These are phyloP conservation scores for Drosophila kepulauana DNA, from an alignment of 1,140 invertebrate genomes.

Conservation along the genomic window DNA sequence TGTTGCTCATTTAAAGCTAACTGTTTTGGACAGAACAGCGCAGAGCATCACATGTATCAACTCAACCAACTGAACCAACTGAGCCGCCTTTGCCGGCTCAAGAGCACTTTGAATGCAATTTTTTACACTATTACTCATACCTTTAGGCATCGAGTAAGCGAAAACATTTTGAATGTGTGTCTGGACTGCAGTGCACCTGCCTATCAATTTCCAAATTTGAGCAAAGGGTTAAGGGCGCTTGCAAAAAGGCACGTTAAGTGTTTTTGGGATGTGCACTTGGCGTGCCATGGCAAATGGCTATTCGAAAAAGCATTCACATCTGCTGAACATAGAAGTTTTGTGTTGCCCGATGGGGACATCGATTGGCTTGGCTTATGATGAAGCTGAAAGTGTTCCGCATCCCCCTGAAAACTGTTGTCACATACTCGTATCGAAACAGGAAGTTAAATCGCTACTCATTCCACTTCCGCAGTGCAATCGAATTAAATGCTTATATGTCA, in stretches of 20 bases:
- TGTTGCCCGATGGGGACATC: background rate
- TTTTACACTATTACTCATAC: constrained; percentile 50
- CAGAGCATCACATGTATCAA: background rate
- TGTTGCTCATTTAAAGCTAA: constrained; percentile 60
- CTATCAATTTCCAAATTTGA: constrained; percentile 56
- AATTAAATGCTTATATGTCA: background rate
- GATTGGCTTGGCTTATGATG: constrained; percentile 7
- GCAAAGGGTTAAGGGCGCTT: background rate
- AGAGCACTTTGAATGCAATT: constrained; percentile 62
- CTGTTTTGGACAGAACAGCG: constrained; percentile 2
- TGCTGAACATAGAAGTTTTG: background rate
- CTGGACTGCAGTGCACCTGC: constrained; percentile 29
- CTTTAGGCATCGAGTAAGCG: constrained; percentile 54
- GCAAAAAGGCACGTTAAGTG: constrained; percentile 10
- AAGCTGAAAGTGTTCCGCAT: background rate
- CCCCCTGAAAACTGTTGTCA: background rate
- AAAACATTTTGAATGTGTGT: constrained; percentile 57
- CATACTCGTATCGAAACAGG: constrained; percentile 22
- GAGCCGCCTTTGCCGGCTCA: constrained; percentile 4
- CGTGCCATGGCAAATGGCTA: background rate
- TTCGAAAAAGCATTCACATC: constrained; percentile 21
- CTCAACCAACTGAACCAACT: background rate
- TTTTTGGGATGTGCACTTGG: constrained; percentile 9
- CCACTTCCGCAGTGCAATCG: constrained; percentile 19
- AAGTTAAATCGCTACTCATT: constrained; percentile 6